Evolutionary conservation across 2,797 vertebrate species (phyloP).

Genomic region (Lepus oiostolus): DNA sequence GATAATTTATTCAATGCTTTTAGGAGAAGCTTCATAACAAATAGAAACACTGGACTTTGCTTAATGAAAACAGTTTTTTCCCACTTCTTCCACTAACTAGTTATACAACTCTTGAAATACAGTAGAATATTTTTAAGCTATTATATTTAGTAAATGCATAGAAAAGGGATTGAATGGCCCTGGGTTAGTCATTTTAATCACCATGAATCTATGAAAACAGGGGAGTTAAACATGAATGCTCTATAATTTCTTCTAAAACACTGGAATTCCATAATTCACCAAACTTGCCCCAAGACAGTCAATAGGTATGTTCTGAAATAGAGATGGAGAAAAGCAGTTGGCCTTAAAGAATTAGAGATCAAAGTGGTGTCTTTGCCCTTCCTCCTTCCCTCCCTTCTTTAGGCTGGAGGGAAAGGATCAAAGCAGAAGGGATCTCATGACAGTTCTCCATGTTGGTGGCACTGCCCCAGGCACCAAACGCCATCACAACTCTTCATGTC

Average conservation of each 20-base stretch:
- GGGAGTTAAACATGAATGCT: neutral
- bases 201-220: neutral
- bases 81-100: neutral
- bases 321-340: conserved; percentile 8
- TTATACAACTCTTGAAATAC: neutral
- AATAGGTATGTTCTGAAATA: conserved; percentile 52
- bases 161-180: neutral
- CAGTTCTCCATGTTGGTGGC: conserved; percentile 32
- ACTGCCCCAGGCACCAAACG: conserved; percentile 47
- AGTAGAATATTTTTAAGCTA: neutral
- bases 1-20: neutral
- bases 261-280: conserved; percentile 26
- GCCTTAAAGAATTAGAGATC: conserved; percentile 53
- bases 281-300: conserved; percentile 2
- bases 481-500: conserved; percentile 12
- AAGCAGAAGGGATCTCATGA: neutral
- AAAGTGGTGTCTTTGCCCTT: neutral
- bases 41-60: neutral
- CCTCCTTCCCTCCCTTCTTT: neutral
- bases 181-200: conserved; percentile 55
- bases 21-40: neutral
- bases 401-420: conserved; percentile 11
- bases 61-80: neutral
- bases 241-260: neutral
- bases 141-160: neutral